Conservation (phyloP, 2,797 vertebrate species). For the Microctenopoma stevenorrisi region DNA sequence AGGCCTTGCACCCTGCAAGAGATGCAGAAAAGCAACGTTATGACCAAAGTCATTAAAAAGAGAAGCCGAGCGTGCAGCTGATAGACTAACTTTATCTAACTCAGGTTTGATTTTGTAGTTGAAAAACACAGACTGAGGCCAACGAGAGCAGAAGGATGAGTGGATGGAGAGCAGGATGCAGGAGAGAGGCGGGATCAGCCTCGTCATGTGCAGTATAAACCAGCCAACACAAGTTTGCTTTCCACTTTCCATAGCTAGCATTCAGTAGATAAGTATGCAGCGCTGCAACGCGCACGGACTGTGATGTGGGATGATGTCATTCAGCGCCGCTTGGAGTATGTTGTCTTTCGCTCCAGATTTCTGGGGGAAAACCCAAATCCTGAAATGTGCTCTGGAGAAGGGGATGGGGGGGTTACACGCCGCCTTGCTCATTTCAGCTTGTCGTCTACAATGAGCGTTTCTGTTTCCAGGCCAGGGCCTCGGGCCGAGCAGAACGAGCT, state of each 20-base stretch:
- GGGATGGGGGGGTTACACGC: conserved; percentile 38
- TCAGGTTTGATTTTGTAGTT: conserved; percentile 11
- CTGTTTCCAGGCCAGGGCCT: conserved; percentile 42
- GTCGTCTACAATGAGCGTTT: conserved; percentile 46
- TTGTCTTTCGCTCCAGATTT: conserved; percentile 41
- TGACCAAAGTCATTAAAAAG: not conserved
- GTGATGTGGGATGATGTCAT: conserved; percentile 73
- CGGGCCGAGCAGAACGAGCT: conserved; percentile 29
- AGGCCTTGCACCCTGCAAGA: not conserved
- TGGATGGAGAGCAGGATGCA: not conserved
- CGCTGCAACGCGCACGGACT: conserved; percentile 56
- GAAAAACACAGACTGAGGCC: conserved; percentile 1
- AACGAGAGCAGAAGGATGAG: conserved; percentile 8
- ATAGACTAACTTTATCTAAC: not conserved
- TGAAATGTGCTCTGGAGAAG: conserved; percentile 38
- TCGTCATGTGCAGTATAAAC: conserved; percentile 9
- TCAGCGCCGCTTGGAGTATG: conserved; percentile 48
- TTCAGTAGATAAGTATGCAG: conserved; percentile 70
- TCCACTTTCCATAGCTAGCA: conserved; percentile 56
- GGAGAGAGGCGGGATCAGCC: conserved; percentile 17
- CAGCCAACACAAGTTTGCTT: conserved; percentile 31
- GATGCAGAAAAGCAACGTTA: not conserved
- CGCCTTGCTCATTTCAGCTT: conserved; percentile 38
- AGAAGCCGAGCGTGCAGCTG: conserved; percentile 1
- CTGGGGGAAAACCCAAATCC: conserved; percentile 64